Evolutionary conservation across 1,140 invertebrate genomes (phyloP), one percentile per base, ranked within the genome.

Genomic region (Drosophila simulans): DNA sequence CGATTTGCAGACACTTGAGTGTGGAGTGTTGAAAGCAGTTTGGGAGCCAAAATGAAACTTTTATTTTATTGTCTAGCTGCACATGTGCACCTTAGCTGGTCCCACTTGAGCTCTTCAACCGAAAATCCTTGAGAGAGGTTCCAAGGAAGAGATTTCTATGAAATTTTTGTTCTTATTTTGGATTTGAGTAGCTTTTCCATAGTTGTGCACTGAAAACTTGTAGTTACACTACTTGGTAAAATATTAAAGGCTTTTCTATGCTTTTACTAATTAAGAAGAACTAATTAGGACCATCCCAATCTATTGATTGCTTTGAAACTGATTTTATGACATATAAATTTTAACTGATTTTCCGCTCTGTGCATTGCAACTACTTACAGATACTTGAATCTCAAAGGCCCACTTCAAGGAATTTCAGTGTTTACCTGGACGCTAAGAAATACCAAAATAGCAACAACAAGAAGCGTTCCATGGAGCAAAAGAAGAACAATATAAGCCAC

Each of bases 361-460:
- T 63, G 35, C 49, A 37, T 54, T 53, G 52, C 17, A 20, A 25
- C 37, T 74, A 51, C 55, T 70, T 91, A 25, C 81, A 91, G 89
- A 82, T 91, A 77, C 84, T 91, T 54, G 80, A 88, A 70, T 91
- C 89, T 59, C 88, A 89, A 82, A 89, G 78, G 80, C 79, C 86
- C 76, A 73, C 69, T 69, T 68, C 66, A 52, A 75, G 71, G 56
- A 85, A 85, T 74, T 85, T 85, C 68, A 85, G 46, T 77, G 81
- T 73, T 73, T 77, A 85, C 63, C 81, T 85, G 63, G 81, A 80
- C 64, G 66, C 53, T 43, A 84, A 69, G 42, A 75, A 65, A 64
- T 52, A 57, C 63, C 43, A 43, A 77, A 65, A 75, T 70, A 80
- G 57, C 55, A 63, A 35, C 46, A 73, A 22, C 52, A 72, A 56